Conservation (phyloP, 2,888 invertebrate genomes). For the Osmoderma eremita region DNA sequence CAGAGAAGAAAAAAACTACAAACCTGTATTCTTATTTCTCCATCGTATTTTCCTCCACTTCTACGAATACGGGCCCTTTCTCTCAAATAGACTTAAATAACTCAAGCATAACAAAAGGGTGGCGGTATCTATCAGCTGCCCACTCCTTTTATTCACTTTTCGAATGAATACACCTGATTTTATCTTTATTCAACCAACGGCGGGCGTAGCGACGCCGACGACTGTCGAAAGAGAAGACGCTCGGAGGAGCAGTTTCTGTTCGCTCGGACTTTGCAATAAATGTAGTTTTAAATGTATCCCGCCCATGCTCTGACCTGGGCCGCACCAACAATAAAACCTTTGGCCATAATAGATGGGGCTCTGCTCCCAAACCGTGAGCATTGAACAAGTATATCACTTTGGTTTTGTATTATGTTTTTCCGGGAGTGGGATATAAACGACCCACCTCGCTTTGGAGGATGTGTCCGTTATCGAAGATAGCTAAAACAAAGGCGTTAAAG, state of each 20-base stretch:
- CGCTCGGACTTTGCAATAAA: slow-evolving; percentile 46
- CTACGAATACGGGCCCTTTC: slow-evolving; percentile 17
- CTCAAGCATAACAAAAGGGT: slow-evolving; percentile 40
- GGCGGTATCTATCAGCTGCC: slow-evolving; percentile 39
- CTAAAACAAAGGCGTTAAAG: slow-evolving; percentile 37
- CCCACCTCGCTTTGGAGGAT: slow-evolving; percentile 8
- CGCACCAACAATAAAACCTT: slow-evolving; percentile 59
- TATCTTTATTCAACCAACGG: slow-evolving; percentile 37
- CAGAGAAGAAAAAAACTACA: not conserved
- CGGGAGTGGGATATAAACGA: slow-evolving; percentile 13
- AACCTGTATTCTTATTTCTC: not conserved
- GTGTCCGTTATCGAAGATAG: slow-evolving; percentile 35
- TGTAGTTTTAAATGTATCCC: slow-evolving; percentile 54
- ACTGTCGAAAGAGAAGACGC: slow-evolving; percentile 36
- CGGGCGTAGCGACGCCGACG: slow-evolving; percentile 5
- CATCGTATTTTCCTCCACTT: not conserved
- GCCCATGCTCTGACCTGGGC: slow-evolving; percentile 56
- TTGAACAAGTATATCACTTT: slow-evolving; percentile 43
- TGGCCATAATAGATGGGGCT: slow-evolving; percentile 59
- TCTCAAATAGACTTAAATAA: slow-evolving; percentile 38
- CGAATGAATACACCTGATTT: slow-evolving; percentile 35
- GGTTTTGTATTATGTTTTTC: slow-evolving; percentile 40
- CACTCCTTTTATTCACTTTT: slow-evolving; percentile 39
- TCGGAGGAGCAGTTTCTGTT: slow-evolving; percentile 19
- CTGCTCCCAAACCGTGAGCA: slow-evolving; percentile 39